Evolutionary conservation across 2,797 vertebrate species (phyloP), one percentile per base, ranked within the genome.

Genomic region (Dicrostonyx torquatus): DNA sequence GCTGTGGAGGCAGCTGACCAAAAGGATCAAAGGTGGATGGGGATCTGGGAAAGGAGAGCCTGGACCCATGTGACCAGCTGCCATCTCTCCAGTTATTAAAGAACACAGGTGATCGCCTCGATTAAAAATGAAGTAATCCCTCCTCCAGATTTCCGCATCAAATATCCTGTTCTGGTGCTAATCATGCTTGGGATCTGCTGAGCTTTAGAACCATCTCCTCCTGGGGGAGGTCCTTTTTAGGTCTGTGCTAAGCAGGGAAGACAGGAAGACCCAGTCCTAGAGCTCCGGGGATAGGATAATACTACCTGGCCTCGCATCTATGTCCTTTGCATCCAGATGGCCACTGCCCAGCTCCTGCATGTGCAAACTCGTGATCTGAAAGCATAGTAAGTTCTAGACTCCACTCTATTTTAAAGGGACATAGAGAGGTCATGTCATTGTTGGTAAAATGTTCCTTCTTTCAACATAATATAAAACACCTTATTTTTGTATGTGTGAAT

Each of bases 141-240:
- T 60, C 17, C 66, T 10, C 22, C 37, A 31, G 12, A 60, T 22
- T 17, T 82, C 9, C 20, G 15, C 4, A n/a, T 40, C 14, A 78
- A 26, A 77, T 11, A 53, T 80, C 66, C 43, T 75, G 45, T 34
- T 34, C 60, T 53, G 55, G 90, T 93, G 72, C 84, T 91, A 87
- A 93, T 87, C 50, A 89, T 95, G 60, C 87, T 34, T 79, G 70
- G 77, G 86, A 91, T 90, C 87, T 64, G 64, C 93, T 96, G 96
- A 95, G 76, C 73, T 90, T 90, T 94, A 94, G 86, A 20, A 17
- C 26, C 12, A 29, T 9, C 17, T 66, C 40, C 29, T 48, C 60
- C 60, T 34, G 58, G 17, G 40, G 60, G 20, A 76, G 77, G 55
- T 86, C 72, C 76, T 93, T 24, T 40, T 26, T 6, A 13, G 17